A percentile compares a stretch with the other conserved stretches of the same genome.
Evolutionary conservation across 2,888 invertebrate species (phyloP).

Genomic region (Lycophotia porphyrea): DNA sequence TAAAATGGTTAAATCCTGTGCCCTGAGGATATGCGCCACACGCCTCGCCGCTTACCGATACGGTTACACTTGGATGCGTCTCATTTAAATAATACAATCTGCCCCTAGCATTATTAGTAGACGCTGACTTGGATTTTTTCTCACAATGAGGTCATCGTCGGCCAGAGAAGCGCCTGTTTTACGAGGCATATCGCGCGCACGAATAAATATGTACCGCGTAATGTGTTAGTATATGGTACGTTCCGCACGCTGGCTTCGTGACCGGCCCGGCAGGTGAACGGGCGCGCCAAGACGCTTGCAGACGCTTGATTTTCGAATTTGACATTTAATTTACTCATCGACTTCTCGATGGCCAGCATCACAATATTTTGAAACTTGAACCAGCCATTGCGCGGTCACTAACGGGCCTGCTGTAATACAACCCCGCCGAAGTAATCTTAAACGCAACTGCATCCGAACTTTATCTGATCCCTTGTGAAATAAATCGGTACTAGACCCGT

Average conservation of each 20-base stretch:
- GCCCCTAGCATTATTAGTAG: slow-evolving; percentile 69
- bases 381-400: slow-evolving; percentile 71
- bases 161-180: slow-evolving; percentile 76
- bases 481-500: slow-evolving; percentile 79
- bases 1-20: slow-evolving; percentile 64
- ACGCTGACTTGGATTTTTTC: slow-evolving; percentile 76
- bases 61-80: slow-evolving; percentile 73
- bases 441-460: slow-evolving; percentile 80
- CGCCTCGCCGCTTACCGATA: slow-evolving; percentile 69
- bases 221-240: slow-evolving; percentile 75
- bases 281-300: slow-evolving; percentile 63
- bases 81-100: slow-evolving; percentile 72
- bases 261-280: slow-evolving; percentile 80
- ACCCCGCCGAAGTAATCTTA: slow-evolving; percentile 73
- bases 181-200: slow-evolving; percentile 80
- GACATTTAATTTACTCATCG: slow-evolving; percentile 76
- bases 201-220: slow-evolving; percentile 75
- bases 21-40: slow-evolving; percentile 70
- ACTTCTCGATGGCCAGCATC: slow-evolving; percentile 73
- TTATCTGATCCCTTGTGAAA: slow-evolving; percentile 84
- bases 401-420: slow-evolving; percentile 78
- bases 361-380: slow-evolving; percentile 86
- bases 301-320: slow-evolving; percentile 75
- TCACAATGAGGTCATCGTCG: slow-evolving; percentile 83
- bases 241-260: slow-evolving; percentile 78